Percentiles rank a stretch among this genome's conserved stretches.
Conservation (phyloP, 1,140 invertebrate genomes). For the Aphis gossypii region DNA sequence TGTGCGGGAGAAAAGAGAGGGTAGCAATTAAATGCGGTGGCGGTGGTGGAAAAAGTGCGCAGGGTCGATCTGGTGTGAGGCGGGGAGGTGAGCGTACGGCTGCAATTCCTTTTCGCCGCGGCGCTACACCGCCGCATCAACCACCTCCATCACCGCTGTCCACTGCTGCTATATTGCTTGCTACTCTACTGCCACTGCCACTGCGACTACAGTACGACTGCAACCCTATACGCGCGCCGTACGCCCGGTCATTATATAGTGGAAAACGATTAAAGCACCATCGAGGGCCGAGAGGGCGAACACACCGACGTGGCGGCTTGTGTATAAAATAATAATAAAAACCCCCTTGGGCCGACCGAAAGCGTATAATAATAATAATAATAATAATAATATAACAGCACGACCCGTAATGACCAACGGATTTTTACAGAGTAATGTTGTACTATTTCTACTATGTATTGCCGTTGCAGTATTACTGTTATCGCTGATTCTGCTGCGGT, state of each 20-base stretch:
- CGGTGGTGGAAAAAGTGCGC: not conserved
- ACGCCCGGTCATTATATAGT: constrained; percentile 43
- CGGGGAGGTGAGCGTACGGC: not conserved
- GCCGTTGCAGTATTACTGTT: not conserved
- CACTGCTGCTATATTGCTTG: too few species aligned
- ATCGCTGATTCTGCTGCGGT: not conserved
- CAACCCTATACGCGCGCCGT: too few species aligned
- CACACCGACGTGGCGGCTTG: not conserved
- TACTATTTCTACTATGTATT: not conserved
- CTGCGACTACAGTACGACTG: not conserved
- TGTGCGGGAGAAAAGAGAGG: not conserved
- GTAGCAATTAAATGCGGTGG: constrained; percentile 44
- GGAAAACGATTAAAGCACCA: constrained; percentile 51
- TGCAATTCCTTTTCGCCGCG: constrained; percentile 15
- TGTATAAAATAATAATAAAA: constrained; percentile 57
- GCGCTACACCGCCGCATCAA: not conserved
- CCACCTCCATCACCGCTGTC: not conserved
- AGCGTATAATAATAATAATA: not conserved
- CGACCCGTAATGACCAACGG: constrained; percentile 1
- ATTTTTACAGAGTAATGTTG: not conserved
- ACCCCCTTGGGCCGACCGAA: not conserved
- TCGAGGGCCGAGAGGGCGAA: not conserved
- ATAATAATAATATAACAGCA: not conserved
- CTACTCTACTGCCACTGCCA: not conserved
- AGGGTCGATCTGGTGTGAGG: not conserved